Evolutionary conservation across 1,140 invertebrate genomes (phyloP), one percentile per base, ranked within the genome.

Genomic region (Antheraea mylitta): DNA sequence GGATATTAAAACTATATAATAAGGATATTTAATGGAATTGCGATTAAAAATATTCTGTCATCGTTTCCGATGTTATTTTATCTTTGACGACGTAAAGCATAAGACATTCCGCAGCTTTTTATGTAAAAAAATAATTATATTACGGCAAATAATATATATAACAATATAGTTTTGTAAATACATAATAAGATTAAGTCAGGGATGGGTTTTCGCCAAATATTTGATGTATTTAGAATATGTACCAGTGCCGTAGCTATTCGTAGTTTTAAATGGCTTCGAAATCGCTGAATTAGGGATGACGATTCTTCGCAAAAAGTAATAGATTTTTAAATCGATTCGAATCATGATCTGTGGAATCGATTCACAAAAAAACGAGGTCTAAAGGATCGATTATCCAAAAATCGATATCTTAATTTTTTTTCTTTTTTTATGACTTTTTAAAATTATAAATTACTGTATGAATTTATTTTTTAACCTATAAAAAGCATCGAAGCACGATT

Each of bases 51-150:
- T 18, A 18, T 65, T 58, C 38, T 13, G 36, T 60, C 60, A 13
- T 5, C 5, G 13, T 16, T 53, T 53, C 16, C 45, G 36, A 63
- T 37, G n/a, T 37, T 69, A 48, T 70, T 42, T 66, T 74, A 67
- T 58, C 67, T 63, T 75, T 42, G 59, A 64, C 67, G 59, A 64
- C 66, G 66, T 69, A 70, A 53, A 69, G 61, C 69, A 75, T 76
- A 70, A 77, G 73, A 86, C 84, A 86, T 86, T 86, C 84, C 84
- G 78, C 72, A 63, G 45, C 45, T 53, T 53, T 53, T 53, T 53
- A 53, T 16, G 45, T 11, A 11, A 42, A 53, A 53, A 53, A 16
- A 13, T 13, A 16, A 53, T 16, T 2, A 53, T 13, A 53, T 53
- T 2, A 53, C 16, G 3, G 11, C 38, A 53, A 16, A 53, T 53